Evolutionary conservation across 2,888 invertebrate species (phyloP).

Genomic region (Phlogophora meticulosa): DNA sequence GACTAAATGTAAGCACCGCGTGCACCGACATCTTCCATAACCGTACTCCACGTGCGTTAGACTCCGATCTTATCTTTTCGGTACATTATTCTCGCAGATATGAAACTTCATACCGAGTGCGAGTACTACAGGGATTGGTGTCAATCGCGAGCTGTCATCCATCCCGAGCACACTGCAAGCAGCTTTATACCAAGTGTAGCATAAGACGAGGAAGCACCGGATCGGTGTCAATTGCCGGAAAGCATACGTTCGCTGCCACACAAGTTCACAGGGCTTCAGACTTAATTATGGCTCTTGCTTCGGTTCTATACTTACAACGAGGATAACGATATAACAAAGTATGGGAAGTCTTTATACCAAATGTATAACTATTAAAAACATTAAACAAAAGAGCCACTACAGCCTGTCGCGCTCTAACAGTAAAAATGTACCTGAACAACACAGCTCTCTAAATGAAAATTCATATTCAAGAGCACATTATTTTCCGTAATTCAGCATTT

Average conservation of each 20-base stretch:
- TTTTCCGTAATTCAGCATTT: slow-evolving; percentile 25
- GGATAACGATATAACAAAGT: too few relatives aligned
- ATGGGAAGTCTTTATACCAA: too few relatives aligned
- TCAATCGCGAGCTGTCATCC: not conserved
- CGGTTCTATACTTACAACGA: too few relatives aligned
- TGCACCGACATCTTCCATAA: not conserved
- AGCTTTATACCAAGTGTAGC: not conserved
- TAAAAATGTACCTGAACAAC: not conserved
- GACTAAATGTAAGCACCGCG: not conserved
- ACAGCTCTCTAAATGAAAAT: slow-evolving; percentile 10
- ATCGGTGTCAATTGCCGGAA: slow-evolving; percentile 25
- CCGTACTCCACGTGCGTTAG: too few relatives aligned
- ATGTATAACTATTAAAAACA: too few relatives aligned
- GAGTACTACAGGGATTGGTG: not conserved
- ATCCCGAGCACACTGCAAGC: not conserved
- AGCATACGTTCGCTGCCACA: not conserved
- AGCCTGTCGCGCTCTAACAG: too few relatives aligned
- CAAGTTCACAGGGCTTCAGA: not conserved
- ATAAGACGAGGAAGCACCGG: not conserved
- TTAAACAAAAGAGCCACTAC: too few relatives aligned
- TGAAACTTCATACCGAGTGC: not conserved
- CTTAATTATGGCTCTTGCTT: not conserved
- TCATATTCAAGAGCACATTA: slow-evolving; percentile 27
- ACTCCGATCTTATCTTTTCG: not conserved
- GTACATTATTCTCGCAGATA: not conserved